Evolutionary conservation across 1,140 invertebrate species (phyloP).

Genomic region (Hycleus phaleratus): DNA sequence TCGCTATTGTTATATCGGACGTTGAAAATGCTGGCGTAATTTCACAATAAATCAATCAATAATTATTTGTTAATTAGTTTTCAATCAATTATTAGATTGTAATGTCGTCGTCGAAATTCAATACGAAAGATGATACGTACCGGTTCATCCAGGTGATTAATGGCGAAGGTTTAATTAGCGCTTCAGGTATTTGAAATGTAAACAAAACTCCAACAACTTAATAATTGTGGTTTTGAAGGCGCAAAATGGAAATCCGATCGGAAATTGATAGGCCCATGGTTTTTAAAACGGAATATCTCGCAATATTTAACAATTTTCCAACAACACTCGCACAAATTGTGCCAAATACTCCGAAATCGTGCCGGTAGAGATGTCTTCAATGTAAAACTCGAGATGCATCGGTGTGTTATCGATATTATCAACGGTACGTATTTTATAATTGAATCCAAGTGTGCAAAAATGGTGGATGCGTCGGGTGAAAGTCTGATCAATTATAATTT

Average conservation of each 20-base stretch:
- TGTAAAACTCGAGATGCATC: background rate
- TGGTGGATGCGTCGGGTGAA: background rate
- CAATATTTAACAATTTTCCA: slow-evolving; percentile 3
- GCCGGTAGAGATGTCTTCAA: no score
- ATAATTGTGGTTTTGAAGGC: slow-evolving; percentile 1
- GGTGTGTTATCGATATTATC: slow-evolving; percentile 2
- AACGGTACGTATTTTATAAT: background rate
- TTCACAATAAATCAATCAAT: background rate
- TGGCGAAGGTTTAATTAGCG: slow-evolving; percentile 16
- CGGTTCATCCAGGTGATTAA: slow-evolving; percentile 11
- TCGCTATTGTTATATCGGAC: slow-evolving; percentile 8
- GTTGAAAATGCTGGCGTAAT: slow-evolving; percentile 19
- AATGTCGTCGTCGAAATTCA: slow-evolving; percentile 19
- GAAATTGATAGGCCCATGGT: slow-evolving; percentile 15
- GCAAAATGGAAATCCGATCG: slow-evolving; percentile 17
- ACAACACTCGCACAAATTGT: slow-evolving; percentile 13
- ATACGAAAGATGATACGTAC: slow-evolving; percentile 16
- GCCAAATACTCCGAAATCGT: slow-evolving; percentile 3
- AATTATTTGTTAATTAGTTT: background rate
- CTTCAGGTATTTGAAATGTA: slow-evolving; percentile 11
- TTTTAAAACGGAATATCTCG: slow-evolving; percentile 13
- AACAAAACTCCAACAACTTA: background rate
- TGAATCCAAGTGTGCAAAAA: background rate
- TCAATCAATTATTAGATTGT: slow-evolving; percentile 12
- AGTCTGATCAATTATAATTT: no score